Evolutionary conservation across 37 sponge, comb jelly and placozoan genomes (phyloP).

Genomic region (Agelas oroides): DNA sequence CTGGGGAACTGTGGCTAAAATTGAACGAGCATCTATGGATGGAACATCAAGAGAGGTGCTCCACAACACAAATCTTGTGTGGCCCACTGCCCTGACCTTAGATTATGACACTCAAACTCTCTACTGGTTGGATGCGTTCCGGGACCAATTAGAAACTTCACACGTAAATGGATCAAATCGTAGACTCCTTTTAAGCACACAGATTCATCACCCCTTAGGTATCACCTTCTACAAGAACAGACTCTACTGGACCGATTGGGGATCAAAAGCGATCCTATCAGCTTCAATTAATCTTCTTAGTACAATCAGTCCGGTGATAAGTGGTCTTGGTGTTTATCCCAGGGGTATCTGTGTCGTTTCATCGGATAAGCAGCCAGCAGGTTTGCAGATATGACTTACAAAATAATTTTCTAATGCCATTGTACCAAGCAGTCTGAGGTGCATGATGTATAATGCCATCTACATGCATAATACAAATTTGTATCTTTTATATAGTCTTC

Average conservation of each 20-base stretch:
- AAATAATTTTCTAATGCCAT: too few species aligned
- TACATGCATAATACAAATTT: too few species aligned
- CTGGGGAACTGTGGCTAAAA: constrained; percentile 62
- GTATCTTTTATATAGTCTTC: constrained; percentile 15
- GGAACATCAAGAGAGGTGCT: constrained; percentile 33
- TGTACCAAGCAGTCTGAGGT: too few species aligned
- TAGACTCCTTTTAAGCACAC: constrained; percentile 1
- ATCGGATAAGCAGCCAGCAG: constrained; percentile 5
- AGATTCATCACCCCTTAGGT: constrained; percentile 58
- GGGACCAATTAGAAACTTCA: constrained; percentile 59
- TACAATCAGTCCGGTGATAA: not conserved
- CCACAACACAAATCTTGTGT: constrained; percentile 29
- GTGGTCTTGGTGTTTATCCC: not conserved
- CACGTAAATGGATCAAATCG: constrained; percentile 51
- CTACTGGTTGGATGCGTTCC: constrained; percentile 77
- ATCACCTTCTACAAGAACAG: constrained; percentile 48
- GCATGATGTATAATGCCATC: too few species aligned
- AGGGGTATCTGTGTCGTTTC: constrained; percentile 29
- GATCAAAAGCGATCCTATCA: constrained; percentile 14
- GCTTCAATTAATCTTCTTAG: not conserved
- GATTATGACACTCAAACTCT: constrained; percentile 64
- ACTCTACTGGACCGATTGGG: constrained; percentile 85
- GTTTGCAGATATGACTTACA: constrained; percentile 8
- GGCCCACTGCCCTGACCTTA: constrained; percentile 75
- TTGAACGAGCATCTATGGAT: constrained; percentile 69